Base-by-base conservation (phyloP, 2,797 vertebrate genomes). In the Myotis planiceps region DNA sequence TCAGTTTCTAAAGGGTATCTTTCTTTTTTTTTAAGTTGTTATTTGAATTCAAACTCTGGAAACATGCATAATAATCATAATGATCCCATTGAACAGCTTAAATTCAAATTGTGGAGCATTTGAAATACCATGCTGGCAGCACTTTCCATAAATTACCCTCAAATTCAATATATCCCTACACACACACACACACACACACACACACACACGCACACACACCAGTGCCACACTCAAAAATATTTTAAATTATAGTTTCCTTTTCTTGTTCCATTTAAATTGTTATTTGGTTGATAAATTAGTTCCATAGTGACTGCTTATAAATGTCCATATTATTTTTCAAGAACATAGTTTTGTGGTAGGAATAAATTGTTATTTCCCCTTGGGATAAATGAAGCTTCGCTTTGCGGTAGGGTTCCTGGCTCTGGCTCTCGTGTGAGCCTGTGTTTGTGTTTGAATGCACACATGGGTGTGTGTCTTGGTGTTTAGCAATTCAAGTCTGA, bases 41-140 rank as follows among this genome's bases (percentile, higher is more conserved):
- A 98, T 98, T 98, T 98, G 98, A 98, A 98, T 98, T 98, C 97
- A 97, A 98, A 97, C 95, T 98, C 98, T 97, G 97, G 98, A 98
- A 98, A 98, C 97, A 98, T 97, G 97, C 98, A 98, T 98, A 99
- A 99, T 98, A 98, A 98, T 98, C 98, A 99, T 98, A 99, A 99
- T 98, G 98, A 99, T 98, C 95, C 97, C 97, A 98, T 98, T 98
- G 98, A 98, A 98, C 97, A 98, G 98, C 98, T 98, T 98, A 98
- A 98, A 98, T 98, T 98, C 98, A 99, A 99, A 99, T 98, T 98
- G 98, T 98, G 96, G 97, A 98, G 98, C 97, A 97, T 97, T 92
- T 74, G 97, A 98, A 98, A 98, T 97, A 98, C 97, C 98, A 98
- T n/a, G 97, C 97, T 98, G 98, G 98, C 98, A 98, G 98, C 97